Evolutionary conservation across 2,113 vertebrate genomes (phyloP).

Genomic region (Myotis yumanensis): DNA sequence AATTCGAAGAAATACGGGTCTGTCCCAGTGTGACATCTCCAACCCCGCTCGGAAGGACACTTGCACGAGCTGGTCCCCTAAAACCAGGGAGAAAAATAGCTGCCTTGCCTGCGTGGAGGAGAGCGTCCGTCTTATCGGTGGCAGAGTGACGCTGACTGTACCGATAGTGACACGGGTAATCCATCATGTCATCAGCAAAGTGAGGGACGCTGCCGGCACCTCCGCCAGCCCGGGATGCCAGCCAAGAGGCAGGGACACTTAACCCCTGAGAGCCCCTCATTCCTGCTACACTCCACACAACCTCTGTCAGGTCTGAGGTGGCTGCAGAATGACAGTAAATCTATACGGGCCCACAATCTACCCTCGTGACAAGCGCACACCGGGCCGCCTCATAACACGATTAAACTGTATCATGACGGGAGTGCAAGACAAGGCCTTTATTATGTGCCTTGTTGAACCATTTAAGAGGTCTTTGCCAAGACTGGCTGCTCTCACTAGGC

Average conservation of each 20-base stretch:
- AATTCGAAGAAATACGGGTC: neutral
- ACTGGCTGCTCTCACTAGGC: slow-evolving; percentile 49
- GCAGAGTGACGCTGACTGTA: slow-evolving; percentile 86
- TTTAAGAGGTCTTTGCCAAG: slow-evolving; percentile 65
- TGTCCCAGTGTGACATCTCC: fast-evolving
- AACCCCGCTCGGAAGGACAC: neutral
- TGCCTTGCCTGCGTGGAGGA: neutral
- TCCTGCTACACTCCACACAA: slow-evolving; percentile 81
- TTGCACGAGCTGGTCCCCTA: slow-evolving; percentile 25
- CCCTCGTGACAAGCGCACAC: slow-evolving; percentile 82
- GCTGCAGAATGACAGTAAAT: slow-evolving; percentile 88
- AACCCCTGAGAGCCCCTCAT: slow-evolving; percentile 85
- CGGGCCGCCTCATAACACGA: slow-evolving; percentile 82
- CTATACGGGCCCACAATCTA: slow-evolving; percentile 85
- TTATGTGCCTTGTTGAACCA: slow-evolving; percentile 71
- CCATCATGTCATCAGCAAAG: slow-evolving; percentile 89
- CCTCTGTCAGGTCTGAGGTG: slow-evolving; percentile 82
- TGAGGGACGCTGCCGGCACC: slow-evolving; percentile 83
- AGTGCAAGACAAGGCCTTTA: slow-evolving; percentile 79
- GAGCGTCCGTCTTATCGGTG: slow-evolving; percentile 85
- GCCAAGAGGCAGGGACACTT: slow-evolving; percentile 88
- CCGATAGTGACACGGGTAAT: slow-evolving; percentile 89
- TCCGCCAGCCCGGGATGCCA: slow-evolving; percentile 79
- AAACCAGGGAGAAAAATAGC: slow-evolving; percentile 73
- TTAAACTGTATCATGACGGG: slow-evolving; percentile 82